Conservation (phyloP, 2,888 invertebrate genomes). For the Aphodius granarius region DNA sequence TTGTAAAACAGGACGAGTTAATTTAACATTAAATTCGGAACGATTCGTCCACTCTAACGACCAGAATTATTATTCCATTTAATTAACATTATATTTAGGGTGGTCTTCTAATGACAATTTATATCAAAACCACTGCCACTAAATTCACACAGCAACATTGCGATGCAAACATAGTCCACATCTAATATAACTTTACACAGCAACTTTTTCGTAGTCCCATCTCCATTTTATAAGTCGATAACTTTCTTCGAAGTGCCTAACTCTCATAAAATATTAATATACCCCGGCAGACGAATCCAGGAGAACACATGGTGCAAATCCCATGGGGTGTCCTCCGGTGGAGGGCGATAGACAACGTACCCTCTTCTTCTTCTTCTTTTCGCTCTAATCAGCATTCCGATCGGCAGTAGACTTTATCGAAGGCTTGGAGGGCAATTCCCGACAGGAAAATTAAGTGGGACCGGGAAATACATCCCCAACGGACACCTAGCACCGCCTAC, state of each 20-base stretch:
- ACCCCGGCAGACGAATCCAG: constrained; percentile 22
- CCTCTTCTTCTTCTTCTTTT: constrained; percentile 40
- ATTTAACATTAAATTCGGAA: not conserved
- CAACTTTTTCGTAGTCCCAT: not conserved
- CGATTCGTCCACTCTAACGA: not conserved
- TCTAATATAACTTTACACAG: not conserved
- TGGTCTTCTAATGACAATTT: too few species aligned
- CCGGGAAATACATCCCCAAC: constrained; percentile 44
- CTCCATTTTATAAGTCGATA: not conserved
- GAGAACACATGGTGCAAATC: constrained; percentile 11
- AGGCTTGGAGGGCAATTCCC: constrained; percentile 46
- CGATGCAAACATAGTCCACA: too few species aligned
- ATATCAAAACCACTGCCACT: too few species aligned
- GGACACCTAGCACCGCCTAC: not conserved
- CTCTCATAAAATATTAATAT: constrained; percentile 40
- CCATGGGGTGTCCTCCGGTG: constrained; percentile 37
- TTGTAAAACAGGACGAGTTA: not conserved
- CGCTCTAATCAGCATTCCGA: constrained; percentile 54
- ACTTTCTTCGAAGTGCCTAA: not conserved
- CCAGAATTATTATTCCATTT: not conserved
- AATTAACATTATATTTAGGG: too few species aligned
- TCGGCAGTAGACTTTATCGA: constrained; percentile 53
- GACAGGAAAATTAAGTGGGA: constrained; percentile 54
- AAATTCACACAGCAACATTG: too few species aligned
- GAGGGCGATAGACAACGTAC: constrained; percentile 19